Base-by-base conservation (phyloP, 2,888 invertebrate genomes). In the Achlya flavicornis region DNA sequence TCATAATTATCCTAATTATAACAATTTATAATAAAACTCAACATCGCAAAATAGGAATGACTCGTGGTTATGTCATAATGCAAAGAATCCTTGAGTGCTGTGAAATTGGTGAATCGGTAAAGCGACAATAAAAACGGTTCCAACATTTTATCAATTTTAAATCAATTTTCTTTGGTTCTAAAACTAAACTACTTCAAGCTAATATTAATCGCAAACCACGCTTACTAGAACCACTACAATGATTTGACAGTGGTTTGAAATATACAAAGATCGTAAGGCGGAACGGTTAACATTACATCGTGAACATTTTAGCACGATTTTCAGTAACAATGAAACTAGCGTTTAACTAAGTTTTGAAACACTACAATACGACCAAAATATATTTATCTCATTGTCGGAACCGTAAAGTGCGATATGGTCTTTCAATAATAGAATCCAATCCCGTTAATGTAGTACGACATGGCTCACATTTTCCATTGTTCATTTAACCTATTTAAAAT, bases 121-220 rank as follows among this genome's bases (percentile, higher is more conserved):
- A 61, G 16, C 38, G 43, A 46, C 63, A 67, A 62, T n/a, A 61
- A 59, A 61, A 66, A 75, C 78, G 77, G 77, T 81, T 74, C 82
- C 81, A 77, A 81, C 70, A 57, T 67, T 75, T 75, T 70, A 58
- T 41, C 53, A 8, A 71, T 67, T 76, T 75, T 71, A 14, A 62
- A 68, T 57, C 61, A 66, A 73, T 77, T 77, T 79, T 84, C 83
- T 85, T 85, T 84, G 84, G 83, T 80, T 75, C 69, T 77, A 75
- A 73, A 75, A 68, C 78, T 79, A 79, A 79, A 76, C 68, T 79
- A 77, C 65, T 70, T 64, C 67, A 71, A 70, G 71, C 73, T 72
- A 77, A 71, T 71, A 73, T 66, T 71, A 71, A 64, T 66, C 62
- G 65, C 66, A 61, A 62, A 53, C 62, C 41, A 59, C 43, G 43